These are phyloP conservation scores for Augochlora pura DNA, from an alignment of 1,140 invertebrate species.

Conservation along the genomic window DNA sequence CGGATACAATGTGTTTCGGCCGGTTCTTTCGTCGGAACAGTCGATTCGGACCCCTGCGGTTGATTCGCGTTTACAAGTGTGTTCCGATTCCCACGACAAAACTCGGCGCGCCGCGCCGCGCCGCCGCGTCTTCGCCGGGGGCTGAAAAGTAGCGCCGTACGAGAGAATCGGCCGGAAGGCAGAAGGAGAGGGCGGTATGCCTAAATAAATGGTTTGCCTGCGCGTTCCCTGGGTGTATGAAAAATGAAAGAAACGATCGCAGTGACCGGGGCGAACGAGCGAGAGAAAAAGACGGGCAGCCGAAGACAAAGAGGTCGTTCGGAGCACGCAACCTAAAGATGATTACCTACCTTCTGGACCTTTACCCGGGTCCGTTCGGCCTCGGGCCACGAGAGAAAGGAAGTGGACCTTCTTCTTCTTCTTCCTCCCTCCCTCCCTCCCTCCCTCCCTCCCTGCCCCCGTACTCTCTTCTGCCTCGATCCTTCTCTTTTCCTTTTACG, in stretches of 20 bases:
- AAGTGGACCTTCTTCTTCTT: constrained; percentile 44
- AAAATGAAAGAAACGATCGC: constrained; percentile 71
- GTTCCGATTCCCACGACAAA: constrained; percentile 57
- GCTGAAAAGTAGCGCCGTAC: constrained; percentile 37
- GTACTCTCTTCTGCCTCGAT: constrained; percentile 7
- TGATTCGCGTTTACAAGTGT: constrained; percentile 19
- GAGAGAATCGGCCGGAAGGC: constrained; percentile 5
- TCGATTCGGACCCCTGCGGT: neutral
- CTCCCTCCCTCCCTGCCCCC: too few relatives aligned
- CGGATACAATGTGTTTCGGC: neutral
- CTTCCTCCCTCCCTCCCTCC: too few relatives aligned
- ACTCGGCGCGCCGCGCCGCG: too few relatives aligned
- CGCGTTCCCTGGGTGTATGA: constrained; percentile 55
- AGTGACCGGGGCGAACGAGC: constrained; percentile 37
- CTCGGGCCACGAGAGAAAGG: constrained; percentile 51
- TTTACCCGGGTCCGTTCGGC: constrained; percentile 56
- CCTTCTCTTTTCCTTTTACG: constrained; percentile 34
- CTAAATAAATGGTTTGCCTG: constrained; percentile 76
- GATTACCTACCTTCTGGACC: constrained; percentile 73
- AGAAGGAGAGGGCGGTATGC: constrained; percentile 60
- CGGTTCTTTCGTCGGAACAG: neutral
- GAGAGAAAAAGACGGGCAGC: neutral
- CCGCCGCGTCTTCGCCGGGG: constrained; percentile 5
- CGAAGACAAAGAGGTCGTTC: constrained; percentile 67
- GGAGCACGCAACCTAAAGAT: constrained; percentile 77